Base-by-base conservation (phyloP, 2,888 invertebrate genomes). In the Galeopsomyia nigrocyanea region DNA sequence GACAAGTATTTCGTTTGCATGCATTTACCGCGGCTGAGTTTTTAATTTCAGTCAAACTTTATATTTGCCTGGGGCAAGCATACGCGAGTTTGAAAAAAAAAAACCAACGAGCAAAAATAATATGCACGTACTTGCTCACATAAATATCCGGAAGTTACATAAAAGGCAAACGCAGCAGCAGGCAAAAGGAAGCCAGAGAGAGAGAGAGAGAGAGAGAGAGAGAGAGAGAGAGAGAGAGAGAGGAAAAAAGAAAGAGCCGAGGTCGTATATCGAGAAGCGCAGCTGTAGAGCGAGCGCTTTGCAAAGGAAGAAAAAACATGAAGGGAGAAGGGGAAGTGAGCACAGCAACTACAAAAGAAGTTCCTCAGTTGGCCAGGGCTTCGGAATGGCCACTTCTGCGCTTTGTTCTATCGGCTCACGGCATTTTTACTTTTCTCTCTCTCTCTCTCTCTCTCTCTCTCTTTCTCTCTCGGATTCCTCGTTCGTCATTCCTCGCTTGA, bases 371-470 rank as follows among this genome's bases (percentile, higher is more conserved):
- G 3, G 6, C n/a, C 9, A 17, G 39, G 10, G 26, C 47, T 49
- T 19, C 6, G 46, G 51, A 70, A 58, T 53, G 51, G 46, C 46
- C 58, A 64, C 64, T 64, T 64, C 58, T 51, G 14, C 17, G 50
- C 31, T 64, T 49, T 46, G 51, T 58, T 63, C 49, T 46, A 26
- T 14, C 49, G 49, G 7, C 21, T 14, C n/a, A 5, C 5, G 26
- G 39, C 19, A 26, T 49, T 62, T 47, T 68, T 55, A 47, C 46
- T 14, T 14, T 17, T 3, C 58, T 16, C 56, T 16, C 50, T 14
- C 31, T 3, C 58, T 16, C 56, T 16, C 50, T 14, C 31, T 3
- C 58, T 16, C 56, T 16, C 50, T 14, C 31, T 3, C 58, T 16
- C 56, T 16, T n/a, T 14, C 31, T 3, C 58, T 16, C 56, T 16